These are phyloP conservation scores for Scolopax mira DNA, from an alignment of 2,113 vertebrate genomes.

Conservation along the genomic window DNA sequence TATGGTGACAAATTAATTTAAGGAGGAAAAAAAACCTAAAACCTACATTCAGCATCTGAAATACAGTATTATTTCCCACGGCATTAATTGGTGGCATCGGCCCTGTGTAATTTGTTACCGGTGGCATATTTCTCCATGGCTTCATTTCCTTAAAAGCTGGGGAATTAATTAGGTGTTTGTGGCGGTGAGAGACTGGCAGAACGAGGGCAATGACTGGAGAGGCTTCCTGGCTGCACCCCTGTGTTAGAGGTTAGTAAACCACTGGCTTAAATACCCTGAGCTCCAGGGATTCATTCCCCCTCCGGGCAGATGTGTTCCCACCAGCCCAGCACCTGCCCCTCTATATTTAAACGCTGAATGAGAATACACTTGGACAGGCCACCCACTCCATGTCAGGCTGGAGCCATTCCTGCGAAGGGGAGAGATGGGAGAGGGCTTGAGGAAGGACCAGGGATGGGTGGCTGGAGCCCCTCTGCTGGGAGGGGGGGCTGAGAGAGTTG, in stretches of 20 bases:
- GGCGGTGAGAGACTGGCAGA: neutral
- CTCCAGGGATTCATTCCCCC: fast-evolving
- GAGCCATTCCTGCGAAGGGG: neutral
- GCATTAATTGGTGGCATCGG: constrained; percentile 29
- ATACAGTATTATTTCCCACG: neutral
- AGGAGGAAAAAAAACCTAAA: neutral
- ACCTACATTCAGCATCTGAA: neutral
- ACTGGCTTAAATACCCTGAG: neutral
- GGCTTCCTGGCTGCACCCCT: neutral
- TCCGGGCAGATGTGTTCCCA: neutral
- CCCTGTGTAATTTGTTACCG: constrained; percentile 18
- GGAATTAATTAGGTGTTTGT: constrained; percentile 32
- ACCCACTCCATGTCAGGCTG: neutral
- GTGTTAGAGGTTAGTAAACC: neutral
- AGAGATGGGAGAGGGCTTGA: neutral
- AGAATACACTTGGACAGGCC: neutral
- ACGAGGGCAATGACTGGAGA: neutral
- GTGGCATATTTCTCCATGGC: constrained; percentile 12
- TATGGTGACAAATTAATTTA: constrained; percentile 1
- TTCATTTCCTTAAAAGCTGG: constrained; percentile 59
- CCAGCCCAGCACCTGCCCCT: neutral
- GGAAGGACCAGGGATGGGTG: neutral
- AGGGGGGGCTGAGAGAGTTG: neutral
- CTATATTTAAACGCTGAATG: neutral
- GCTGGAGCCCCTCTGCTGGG: neutral